Conservation (phyloP, 2,797 vertebrate genomes). For the Limnodromus scolopaceus region DNA sequence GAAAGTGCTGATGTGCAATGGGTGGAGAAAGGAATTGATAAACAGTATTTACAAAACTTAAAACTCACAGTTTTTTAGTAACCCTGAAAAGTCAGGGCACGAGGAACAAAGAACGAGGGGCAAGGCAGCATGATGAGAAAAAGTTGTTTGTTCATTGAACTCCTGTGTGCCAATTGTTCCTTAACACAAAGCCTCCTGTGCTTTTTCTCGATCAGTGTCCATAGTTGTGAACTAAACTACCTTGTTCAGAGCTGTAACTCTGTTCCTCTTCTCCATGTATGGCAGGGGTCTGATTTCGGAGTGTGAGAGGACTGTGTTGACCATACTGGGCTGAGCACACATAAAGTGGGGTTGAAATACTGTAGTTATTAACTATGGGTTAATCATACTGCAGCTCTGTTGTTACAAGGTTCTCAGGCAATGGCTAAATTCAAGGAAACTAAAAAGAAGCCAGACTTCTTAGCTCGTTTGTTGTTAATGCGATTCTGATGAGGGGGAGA, state of each 20-base stretch:
- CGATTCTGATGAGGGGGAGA: neutral
- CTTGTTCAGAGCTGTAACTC: neutral
- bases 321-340: neutral
- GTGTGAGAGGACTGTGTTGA: slow-evolving; percentile 11
- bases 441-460: slow-evolving; percentile 52
- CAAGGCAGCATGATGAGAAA: neutral
- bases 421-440: slow-evolving; percentile 32
- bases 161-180: slow-evolving; percentile 17
- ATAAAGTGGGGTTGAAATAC: slow-evolving; percentile 52
- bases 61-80: neutral
- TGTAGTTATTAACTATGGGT: slow-evolving; percentile 45
- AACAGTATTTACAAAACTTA: slow-evolving; percentile 18
- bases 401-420: slow-evolving; percentile 58
- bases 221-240: slow-evolving; percentile 37
- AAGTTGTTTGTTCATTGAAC: slow-evolving; percentile 23
- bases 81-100: neutral
- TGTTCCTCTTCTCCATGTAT: neutral
- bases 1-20: slow-evolving; percentile 22
- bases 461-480: slow-evolving; percentile 52
- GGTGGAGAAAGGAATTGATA: slow-evolving; percentile 1
- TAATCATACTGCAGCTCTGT: slow-evolving; percentile 50
- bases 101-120: neutral
- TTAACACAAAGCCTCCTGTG: slow-evolving; percentile 50
- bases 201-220: slow-evolving; percentile 27
- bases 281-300: slow-evolving; percentile 40